Evolutionary conservation across 2,797 vertebrate genomes (phyloP).

Genomic region (Pogonophryne albipinna): DNA sequence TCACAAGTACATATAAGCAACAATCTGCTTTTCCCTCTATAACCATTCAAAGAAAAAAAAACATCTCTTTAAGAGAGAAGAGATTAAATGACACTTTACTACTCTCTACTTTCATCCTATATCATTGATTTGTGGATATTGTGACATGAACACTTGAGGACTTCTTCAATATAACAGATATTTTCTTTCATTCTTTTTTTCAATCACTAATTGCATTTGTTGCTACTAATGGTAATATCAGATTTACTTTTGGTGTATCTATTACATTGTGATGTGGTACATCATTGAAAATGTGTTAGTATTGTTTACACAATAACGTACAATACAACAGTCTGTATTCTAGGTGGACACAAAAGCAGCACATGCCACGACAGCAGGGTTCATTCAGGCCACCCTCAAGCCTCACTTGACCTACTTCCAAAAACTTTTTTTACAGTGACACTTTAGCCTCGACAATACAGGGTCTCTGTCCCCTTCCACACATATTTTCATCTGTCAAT

Average conservation of each 20-base stretch:
- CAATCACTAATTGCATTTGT: neutral
- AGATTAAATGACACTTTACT: slow-evolving; percentile 34
- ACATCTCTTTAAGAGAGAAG: neutral
- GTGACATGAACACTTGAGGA: slow-evolving; percentile 18
- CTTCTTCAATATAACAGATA: neutral
- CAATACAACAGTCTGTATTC: neutral
- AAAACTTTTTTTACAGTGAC: slow-evolving; percentile 35
- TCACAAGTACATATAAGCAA: slow-evolving; percentile 4
- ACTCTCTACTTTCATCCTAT: slow-evolving; percentile 1
- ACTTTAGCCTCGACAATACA: slow-evolving; percentile 12
- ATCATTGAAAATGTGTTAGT: neutral
- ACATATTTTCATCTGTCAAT: slow-evolving; percentile 23
- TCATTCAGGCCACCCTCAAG: slow-evolving; percentile 17
- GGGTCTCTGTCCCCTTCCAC: neutral
- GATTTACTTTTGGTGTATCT: neutral
- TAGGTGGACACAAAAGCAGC: neutral
- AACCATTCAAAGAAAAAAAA: slow-evolving; percentile 27
- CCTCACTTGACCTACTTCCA: slow-evolving; percentile 28
- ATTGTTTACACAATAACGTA: neutral
- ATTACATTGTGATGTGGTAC: neutral
- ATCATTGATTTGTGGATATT: slow-evolving; percentile 29
- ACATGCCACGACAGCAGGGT: slow-evolving; percentile 7
- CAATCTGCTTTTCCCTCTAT: slow-evolving; percentile 24
- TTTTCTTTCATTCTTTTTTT: neutral
- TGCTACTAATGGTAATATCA: neutral